Percentiles rank a stretch among this genome's conserved stretches.
Evolutionary conservation across 2,797 vertebrate genomes (phyloP).

Genomic region (Eulemur albifrons): DNA sequence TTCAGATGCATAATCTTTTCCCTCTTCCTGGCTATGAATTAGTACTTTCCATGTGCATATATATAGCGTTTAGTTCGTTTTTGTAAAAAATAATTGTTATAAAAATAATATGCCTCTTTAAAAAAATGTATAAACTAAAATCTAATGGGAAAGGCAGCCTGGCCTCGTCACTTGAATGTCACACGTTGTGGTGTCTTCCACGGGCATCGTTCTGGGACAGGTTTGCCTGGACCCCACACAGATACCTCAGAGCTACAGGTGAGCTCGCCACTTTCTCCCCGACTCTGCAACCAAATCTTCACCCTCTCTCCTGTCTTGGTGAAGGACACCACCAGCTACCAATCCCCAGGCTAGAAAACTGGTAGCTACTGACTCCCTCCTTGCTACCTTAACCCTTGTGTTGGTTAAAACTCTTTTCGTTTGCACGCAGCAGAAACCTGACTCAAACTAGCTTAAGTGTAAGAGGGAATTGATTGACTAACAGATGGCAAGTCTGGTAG

Average conservation of each 20-base stretch:
- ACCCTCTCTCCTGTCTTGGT: neutral
- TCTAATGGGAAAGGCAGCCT: neutral
- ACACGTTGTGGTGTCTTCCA: neutral
- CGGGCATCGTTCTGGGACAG: neutral
- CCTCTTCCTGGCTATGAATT: neutral
- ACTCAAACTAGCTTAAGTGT: neutral
- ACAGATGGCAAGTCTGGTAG: neutral
- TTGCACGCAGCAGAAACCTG: neutral
- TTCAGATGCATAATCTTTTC: neutral
- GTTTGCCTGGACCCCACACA: neutral
- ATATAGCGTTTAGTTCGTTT: neutral
- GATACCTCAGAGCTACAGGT: neutral
- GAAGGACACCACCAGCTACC: neutral
- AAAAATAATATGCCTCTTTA: neutral
- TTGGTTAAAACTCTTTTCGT: neutral
- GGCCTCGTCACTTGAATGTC: neutral
- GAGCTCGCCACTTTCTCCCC: neutral
- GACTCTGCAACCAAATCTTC: neutral
- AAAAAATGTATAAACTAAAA: neutral
- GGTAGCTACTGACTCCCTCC: neutral
- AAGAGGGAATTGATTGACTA: neutral
- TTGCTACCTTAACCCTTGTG: neutral
- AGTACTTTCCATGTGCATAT: neutral
- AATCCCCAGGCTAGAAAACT: neutral
- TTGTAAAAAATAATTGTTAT: neutral